These are phyloP conservation scores for Icerya purchasi DNA, from an alignment of 2,888 invertebrate genomes.

Conservation along the genomic window DNA sequence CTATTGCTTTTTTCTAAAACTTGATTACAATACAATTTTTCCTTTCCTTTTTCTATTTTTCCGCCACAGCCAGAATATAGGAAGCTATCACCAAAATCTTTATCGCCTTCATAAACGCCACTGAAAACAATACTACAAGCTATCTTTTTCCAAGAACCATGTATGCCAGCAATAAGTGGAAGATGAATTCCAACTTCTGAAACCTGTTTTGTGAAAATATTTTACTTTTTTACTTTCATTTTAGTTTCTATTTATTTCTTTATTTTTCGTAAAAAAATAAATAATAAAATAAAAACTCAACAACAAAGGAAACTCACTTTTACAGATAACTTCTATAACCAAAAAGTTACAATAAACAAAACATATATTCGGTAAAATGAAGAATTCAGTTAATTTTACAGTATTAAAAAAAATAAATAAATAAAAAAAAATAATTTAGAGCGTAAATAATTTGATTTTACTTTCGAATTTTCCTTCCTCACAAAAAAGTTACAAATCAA, in stretches of 20 bases:
- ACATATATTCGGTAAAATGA: not conserved
- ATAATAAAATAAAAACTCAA: not conserved
- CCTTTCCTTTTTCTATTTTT: conserved; percentile 57
- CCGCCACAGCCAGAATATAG: conserved; percentile 70
- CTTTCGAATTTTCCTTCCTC: no score
- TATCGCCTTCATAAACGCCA: conserved; percentile 68
- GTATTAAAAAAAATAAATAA: no score
- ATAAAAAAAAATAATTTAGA: no score
- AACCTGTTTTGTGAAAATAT: conserved; percentile 30
- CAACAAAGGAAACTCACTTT: not conserved
- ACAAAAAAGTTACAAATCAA: no score
- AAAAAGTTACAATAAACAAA: not conserved
- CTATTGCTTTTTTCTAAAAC: no score
- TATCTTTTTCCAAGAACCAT: conserved; percentile 52
- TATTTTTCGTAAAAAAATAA: not conserved
- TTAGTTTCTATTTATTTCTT: no score
- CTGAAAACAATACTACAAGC: conserved; percentile 55
- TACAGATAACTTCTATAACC: not conserved
- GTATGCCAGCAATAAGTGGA: conserved; percentile 64
- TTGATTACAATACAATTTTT: conserved; percentile 57
- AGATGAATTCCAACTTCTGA: conserved; percentile 65
- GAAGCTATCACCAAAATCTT: conserved; percentile 57
- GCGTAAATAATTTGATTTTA: no score
- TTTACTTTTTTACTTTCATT: no score
- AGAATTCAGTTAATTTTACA: no score